Base-by-base conservation (phyloP, 2,888 invertebrate species). In the Drosophila formosana region DNA sequence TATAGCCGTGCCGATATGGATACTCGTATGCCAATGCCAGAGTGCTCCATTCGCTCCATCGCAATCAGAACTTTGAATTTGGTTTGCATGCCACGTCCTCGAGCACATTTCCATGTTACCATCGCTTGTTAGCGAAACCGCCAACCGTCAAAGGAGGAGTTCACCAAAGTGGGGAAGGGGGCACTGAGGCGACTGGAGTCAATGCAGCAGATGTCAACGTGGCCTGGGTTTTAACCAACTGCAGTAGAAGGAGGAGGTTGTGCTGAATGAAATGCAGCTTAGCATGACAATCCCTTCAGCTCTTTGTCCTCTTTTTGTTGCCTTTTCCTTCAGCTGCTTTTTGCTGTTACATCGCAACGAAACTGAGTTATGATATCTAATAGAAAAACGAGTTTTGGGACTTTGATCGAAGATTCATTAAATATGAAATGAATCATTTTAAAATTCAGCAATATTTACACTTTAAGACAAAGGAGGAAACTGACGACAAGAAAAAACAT, bases 51-150 rank as follows among this genome's bases (percentile, higher is more conserved):
- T n/a, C 50, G 26, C 52, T 67, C 53, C 63, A 70, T 72, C 53
- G 66, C 58, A 66, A 65, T 69, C 57, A 49, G 57, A 77, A 76
- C 72, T 80, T 88, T 88, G 86, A 75, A 86, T 88, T 86, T 88
- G 72, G 89, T 69, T 89, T 86, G 80, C 89, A 86, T 88, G 76
- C 80, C 82, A 82, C 82, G 88, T 88, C 63, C 88, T 88, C 73
- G 62, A 82, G 82, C 82, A 77, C 75, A 80, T 74, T 89, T 85
- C 75, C 89, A 89, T 83, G 75, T 69, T 41, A 58, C 82, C 82
- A 69, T 53, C 75, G 88, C 80, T 88, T 82, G 82, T 88, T 82
- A 88, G 83, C 73, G 69, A 37, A 82, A 82, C 78, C 78, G 78
- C 85, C 78, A 77, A 62, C 68, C 63, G 56, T 67, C 75, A 75